Conservation (phyloP, 1,140 invertebrate genomes). For the Drosophila pachea region DNA sequence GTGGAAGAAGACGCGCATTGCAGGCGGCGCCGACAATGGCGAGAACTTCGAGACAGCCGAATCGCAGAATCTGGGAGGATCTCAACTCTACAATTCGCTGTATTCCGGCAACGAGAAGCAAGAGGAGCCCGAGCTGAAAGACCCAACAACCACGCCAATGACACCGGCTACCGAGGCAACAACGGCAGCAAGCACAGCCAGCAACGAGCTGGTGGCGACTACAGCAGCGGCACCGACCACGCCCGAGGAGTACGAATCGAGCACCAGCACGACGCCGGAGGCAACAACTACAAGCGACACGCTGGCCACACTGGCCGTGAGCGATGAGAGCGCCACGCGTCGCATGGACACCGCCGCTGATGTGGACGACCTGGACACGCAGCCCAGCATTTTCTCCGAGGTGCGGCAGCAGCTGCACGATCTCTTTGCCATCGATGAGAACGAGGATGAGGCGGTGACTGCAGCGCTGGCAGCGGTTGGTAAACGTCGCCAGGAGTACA, state of each 20-base stretch:
- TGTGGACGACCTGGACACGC: conserved; percentile 71
- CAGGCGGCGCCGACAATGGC: conserved; percentile 80
- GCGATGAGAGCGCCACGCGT: conserved; percentile 64
- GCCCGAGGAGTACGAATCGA: conserved; percentile 61
- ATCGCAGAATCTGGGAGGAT: conserved; percentile 80
- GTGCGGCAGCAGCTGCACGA: conserved; percentile 73
- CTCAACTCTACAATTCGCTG: conserved; percentile 67
- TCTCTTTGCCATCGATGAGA: conserved; percentile 73
- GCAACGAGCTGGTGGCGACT: conserved; percentile 35
- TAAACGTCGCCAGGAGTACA: conserved; percentile 78
- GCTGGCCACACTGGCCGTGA: conserved; percentile 41
- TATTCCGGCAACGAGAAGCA: conserved; percentile 45
- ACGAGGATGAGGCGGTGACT: conserved; percentile 65
- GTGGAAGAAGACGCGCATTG: conserved; percentile 83
- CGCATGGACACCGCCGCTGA: conserved; percentile 69
- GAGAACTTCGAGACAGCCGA: conserved; percentile 85
- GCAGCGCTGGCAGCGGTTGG: conserved; percentile 56
- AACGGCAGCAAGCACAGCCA: conserved; percentile 27
- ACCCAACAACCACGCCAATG: conserved; percentile 40
- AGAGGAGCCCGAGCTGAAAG: conserved; percentile 26
- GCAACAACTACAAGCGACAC: conserved; percentile 51
- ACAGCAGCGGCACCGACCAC: conserved; percentile 45
- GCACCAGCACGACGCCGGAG: conserved; percentile 44
- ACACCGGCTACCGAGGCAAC: conserved; percentile 47
- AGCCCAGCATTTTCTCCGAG: conserved; percentile 76